Evolutionary conservation across 2,888 invertebrate genomes (phyloP).

Genomic region (Trilocha varians): DNA sequence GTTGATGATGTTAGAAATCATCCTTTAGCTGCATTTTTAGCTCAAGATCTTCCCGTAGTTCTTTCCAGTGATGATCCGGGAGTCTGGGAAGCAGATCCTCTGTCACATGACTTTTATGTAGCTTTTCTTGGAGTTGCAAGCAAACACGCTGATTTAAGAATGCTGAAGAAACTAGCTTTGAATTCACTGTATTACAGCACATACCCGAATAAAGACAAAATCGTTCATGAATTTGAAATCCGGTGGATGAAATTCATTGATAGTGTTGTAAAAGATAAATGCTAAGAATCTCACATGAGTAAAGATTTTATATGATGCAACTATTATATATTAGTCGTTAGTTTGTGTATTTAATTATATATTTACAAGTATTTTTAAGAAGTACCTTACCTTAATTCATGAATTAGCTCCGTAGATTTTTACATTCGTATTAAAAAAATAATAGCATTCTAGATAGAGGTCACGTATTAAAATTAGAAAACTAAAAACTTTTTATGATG

Average conservation of each 20-base stretch:
- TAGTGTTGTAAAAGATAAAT: constrained; percentile 27
- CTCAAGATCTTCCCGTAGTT: constrained; percentile 79
- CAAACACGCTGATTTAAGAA: constrained; percentile 76
- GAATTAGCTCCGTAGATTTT: no score
- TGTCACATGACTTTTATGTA: constrained; percentile 83
- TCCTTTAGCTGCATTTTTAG: constrained; percentile 77
- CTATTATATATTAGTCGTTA: no score
- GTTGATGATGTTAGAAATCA: constrained; percentile 84
- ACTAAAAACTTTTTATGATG: no score
- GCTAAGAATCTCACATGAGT: constrained; percentile 19
- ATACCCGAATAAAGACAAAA: constrained; percentile 51
- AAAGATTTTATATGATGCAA: no score
- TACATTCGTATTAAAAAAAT: no score
- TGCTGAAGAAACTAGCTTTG: constrained; percentile 81
- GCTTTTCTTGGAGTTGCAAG: constrained; percentile 84
- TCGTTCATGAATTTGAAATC: constrained; percentile 49
- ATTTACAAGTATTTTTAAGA: no score
- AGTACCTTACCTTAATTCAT: no score
- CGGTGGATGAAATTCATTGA: constrained; percentile 57
- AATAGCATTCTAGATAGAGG: no score
- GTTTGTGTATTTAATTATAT: no score
- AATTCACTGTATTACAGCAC: constrained; percentile 83
- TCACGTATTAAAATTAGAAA: no score
- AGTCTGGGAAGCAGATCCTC: constrained; percentile 80
- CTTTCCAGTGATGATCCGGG: constrained; percentile 86